Evolutionary conservation across 2,888 invertebrate genomes (phyloP), one percentile per base, ranked within the genome.

Genomic region (Drosophila antonietae): DNA sequence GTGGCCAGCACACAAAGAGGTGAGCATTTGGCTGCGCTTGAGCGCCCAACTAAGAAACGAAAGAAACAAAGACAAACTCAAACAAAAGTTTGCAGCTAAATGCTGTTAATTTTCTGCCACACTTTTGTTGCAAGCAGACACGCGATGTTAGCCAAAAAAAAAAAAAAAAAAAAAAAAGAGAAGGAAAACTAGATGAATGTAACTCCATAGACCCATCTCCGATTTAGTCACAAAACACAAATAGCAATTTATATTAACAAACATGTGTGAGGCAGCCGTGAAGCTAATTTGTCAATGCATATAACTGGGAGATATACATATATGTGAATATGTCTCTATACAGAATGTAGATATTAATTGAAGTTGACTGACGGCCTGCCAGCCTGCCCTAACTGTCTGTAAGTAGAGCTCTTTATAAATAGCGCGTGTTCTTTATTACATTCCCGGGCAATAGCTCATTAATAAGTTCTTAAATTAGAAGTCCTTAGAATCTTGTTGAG

Each of bases 1-100:
- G 62, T 60, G 60, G 53, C 72, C 41, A 59, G 66, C 67, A 76
- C 70, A 65, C 88, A 78, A 58, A 75, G 83, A 83, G 90, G 85
- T 86, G 62, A 84, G 83, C 57, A 59, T n/a, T 59, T 43, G 49
- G 68, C 28, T 23, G 41, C 65, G 66, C 59, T 73, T 20, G 59
- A 56, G 68, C 52, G 52, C n/a, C 14, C 28, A 41, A 31, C 41
- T 37, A 23, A 53, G 37, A 1, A 3, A 1, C 28, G n/a, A 55
- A 18, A 31, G n/a, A 55, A 18, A 28, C 55, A 47, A 58, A 58
- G 28, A 33, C 15, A 51, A 55, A 35, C 15, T 6, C 7, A 37
- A 33, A 64, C 37, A 47, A 59, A 64, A 43, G 18, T 41, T 28
- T 51, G 28, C 52, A 66, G 60, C 67, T 78, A 78, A 79, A 68